Base-by-base conservation (phyloP, 2,797 vertebrate genomes). In the Catharus ustulatus region DNA sequence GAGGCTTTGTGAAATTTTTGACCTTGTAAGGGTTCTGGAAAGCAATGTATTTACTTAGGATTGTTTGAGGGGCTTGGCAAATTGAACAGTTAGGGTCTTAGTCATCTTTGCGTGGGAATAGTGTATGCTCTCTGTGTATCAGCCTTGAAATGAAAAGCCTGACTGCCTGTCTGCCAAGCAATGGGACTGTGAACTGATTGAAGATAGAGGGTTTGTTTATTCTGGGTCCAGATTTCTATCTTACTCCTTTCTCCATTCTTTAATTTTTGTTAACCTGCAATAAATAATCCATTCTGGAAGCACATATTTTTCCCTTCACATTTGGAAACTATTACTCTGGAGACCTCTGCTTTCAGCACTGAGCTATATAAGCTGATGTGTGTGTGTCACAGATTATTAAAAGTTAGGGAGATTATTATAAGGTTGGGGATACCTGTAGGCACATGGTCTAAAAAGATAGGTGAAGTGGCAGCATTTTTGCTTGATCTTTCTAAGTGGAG, bases 21-120 rank as follows among this genome's bases (percentile, higher is more conserved):
- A 90, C 84, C 80, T 96, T 90, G 80, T 79, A 84, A 66, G 32
- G 45, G 30, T 87, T 84, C 84, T 95, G 90, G 95, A 94, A 95
- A 94, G 91, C 63, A 49, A 17, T 58, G 23, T 95, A 86, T 96
- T 96, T 90, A 81, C 73, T 87, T 86, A 89, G 87, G 76, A 93
- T 94, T 93, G 68, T 91, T 93, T 32, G 72, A 94, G 90, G 79
- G 91, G 59, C 86, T 91, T 84, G 74, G 66, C 34, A 91, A 87
- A 87, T 32, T 57, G 88, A 97, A 84, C 80, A 92, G 84, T n/a
- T 59, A 69, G 63, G 52, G 73, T 69, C 42, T 92, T 80, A 88
- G 84, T 93, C 79, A 89, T 93, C 62, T 75, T 42, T 82, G 84
- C 0, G 13, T 95, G 89, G 92, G 89, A 95, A 91, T 42, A 78